Conservation (phyloP, 2,113 vertebrate species). For the Nycticryphes semicollaris region DNA sequence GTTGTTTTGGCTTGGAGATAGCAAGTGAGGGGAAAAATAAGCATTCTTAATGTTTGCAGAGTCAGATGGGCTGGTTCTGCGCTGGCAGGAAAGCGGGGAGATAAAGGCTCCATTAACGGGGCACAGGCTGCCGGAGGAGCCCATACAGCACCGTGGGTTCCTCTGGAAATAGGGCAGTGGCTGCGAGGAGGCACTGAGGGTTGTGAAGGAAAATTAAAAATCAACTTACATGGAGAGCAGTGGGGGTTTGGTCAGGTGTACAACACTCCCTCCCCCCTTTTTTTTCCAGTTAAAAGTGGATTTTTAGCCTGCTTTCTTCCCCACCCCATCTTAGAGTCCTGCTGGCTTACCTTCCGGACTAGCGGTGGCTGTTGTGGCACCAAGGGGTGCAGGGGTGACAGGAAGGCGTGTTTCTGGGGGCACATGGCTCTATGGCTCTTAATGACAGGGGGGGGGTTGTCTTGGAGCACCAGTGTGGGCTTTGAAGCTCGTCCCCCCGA, state of each 20-base stretch:
- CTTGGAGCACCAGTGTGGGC: background rate
- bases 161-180: constrained; percentile 46
- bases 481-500: background rate
- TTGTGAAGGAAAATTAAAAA: background rate
- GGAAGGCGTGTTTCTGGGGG: accelerated
- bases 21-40: constrained; percentile 42
- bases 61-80: constrained; percentile 75
- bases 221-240: background rate
- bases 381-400: accelerated
- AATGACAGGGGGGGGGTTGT: accelerated
- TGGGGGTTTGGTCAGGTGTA: background rate
- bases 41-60: constrained; percentile 72
- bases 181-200: constrained; percentile 45
- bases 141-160: constrained; percentile 49
- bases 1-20: constrained; percentile 79
- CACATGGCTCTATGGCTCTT: background rate
- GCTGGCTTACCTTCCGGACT: background rate
- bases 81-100: constrained; percentile 73
- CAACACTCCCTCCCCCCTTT: too few relatives aligned
- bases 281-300: background rate
- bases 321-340: accelerated
- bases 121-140: constrained; percentile 33
- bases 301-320: background rate
- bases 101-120: constrained; percentile 72
- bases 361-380: too few relatives aligned